Conservation (phyloP, 92 coral and sea anemone genomes). For the Blastomussa wellsi region DNA sequence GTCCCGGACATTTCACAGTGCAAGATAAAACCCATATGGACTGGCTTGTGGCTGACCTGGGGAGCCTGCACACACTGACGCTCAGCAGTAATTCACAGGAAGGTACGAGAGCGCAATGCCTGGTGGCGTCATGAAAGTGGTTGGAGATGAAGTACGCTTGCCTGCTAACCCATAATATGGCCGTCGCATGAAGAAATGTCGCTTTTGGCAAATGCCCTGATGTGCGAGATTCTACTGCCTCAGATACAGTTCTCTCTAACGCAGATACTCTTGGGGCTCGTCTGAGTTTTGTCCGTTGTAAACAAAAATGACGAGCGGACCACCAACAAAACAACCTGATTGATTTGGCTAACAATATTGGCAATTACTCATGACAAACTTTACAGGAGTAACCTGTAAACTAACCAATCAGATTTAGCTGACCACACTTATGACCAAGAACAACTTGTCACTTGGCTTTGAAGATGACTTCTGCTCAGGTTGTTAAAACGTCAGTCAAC, state of each 20-base stretch:
- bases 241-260: not conserved
- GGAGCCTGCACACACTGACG: constrained; percentile 47
- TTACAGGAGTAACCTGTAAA: too few relatives aligned
- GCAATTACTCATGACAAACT: too few relatives aligned
- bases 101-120: constrained; percentile 15
- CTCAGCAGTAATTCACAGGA: constrained; percentile 37
- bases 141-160: constrained; percentile 3
- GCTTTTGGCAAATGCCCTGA: not conserved
- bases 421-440: too few relatives aligned
- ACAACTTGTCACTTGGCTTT: too few relatives aligned
- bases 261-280: too few relatives aligned
- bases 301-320: too few relatives aligned
- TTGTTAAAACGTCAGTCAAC: too few relatives aligned
- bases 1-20: constrained; percentile 83
- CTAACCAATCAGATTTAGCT: too few relatives aligned
- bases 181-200: not conserved
- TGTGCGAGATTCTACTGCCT: not conserved
- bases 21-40: constrained; percentile 88
- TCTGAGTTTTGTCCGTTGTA: too few relatives aligned
- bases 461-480: too few relatives aligned
- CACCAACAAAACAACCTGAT: too few relatives aligned
- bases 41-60: constrained; percentile 84
- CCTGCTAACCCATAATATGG: not conserved
- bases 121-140: constrained; percentile 32
- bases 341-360: too few relatives aligned